Evolutionary conservation across 2,888 invertebrate species (phyloP).

Genomic region (Meiosimyza decipiens): DNA sequence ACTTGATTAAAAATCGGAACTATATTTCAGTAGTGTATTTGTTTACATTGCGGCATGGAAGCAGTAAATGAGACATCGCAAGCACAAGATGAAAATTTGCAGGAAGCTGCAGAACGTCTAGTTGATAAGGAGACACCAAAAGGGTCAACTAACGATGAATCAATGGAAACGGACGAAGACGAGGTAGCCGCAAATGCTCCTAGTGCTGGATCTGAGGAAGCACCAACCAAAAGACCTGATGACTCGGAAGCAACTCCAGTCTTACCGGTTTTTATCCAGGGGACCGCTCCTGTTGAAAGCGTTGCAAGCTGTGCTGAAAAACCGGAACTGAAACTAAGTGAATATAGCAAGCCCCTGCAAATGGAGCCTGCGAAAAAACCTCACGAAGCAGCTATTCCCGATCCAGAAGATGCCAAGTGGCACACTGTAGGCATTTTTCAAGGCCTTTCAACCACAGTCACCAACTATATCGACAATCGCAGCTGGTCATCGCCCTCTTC

Average conservation of each 20-base stretch:
- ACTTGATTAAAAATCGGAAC: too few relatives aligned
- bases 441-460: slow-evolving; percentile 45
- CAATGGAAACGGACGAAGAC: slow-evolving; percentile 22
- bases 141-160: neutral
- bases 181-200: neutral
- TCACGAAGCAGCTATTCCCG: neutral
- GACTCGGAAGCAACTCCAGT: too few relatives aligned
- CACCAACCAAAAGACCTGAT: neutral
- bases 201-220: neutral
- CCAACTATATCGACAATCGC: slow-evolving; percentile 46
- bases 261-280: neutral
- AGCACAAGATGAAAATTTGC: slow-evolving; percentile 15
- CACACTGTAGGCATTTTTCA: slow-evolving; percentile 50
- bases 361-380: too few relatives aligned
- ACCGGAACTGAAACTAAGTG: too few relatives aligned
- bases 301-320: neutral
- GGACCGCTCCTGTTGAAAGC: neutral
- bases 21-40: too few relatives aligned
- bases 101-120: neutral
- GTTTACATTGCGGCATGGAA: slow-evolving; percentile 11
- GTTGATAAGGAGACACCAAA: too few relatives aligned
- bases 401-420: slow-evolving; percentile 49
- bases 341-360: too few relatives aligned
- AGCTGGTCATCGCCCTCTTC: slow-evolving; percentile 43
- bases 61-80: neutral